Evolutionary conservation across 2,888 invertebrate species (phyloP).

Genomic region (Torymus aiolomorphi): DNA sequence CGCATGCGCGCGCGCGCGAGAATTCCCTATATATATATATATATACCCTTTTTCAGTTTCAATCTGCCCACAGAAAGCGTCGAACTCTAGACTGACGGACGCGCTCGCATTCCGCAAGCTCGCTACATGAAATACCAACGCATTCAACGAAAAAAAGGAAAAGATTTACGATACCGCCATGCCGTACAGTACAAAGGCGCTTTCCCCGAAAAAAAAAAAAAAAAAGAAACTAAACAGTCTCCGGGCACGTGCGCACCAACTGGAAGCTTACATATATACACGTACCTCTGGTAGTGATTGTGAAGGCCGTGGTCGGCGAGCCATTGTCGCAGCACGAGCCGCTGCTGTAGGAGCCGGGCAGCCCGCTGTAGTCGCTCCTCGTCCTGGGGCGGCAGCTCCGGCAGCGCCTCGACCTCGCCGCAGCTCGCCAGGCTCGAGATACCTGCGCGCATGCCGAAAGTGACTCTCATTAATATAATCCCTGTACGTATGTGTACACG

Average conservation of each 20-base stretch:
- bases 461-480: neutral
- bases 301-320: constrained; percentile 85
- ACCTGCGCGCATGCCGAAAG: constrained; percentile 77
- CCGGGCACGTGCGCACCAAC: too few species aligned
- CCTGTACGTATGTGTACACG: neutral
- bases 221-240: too few species aligned
- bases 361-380: constrained; percentile 89
- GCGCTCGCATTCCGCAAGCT: too few species aligned
- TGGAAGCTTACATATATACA: neutral
- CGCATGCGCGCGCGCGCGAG: too few species aligned
- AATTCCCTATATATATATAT: too few species aligned
- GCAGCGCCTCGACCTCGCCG: constrained; percentile 86
- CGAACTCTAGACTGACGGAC: too few species aligned
- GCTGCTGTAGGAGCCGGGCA: constrained; percentile 87
- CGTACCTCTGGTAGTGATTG: constrained; percentile 83
- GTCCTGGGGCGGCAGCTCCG: constrained; percentile 89
- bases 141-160: neutral
- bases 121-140: too few species aligned
- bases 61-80: too few species aligned
- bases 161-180: neutral
- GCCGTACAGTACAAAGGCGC: too few species aligned
- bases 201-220: too few species aligned
- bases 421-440: constrained; percentile 90
- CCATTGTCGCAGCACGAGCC: constrained; percentile 91
- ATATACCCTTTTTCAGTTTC: too few species aligned